phyloP scores from a whole-genome alignment of 2,113 vertebrate species.

The Diadophis punctatus region DNA sequence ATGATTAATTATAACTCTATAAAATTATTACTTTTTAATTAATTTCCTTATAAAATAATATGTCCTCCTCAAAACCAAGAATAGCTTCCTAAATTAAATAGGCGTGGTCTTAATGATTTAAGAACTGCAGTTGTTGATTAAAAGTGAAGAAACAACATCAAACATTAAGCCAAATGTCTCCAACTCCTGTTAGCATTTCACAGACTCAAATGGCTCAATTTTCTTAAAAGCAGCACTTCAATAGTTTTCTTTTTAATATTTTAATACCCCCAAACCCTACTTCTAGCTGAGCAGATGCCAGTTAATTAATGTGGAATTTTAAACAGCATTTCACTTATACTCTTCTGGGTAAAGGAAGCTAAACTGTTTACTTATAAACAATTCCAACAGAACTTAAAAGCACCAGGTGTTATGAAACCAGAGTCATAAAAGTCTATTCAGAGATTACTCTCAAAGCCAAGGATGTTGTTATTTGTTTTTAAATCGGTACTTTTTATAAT shows the following conservation, averaged over 20 bases:
- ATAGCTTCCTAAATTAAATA: not conserved
- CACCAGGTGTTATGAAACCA: not conserved
- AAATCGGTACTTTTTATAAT: not conserved
- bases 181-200: not conserved
- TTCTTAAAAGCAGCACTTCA: not conserved
- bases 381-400: not conserved
- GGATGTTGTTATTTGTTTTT: not conserved
- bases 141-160: not conserved
- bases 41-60: not conserved
- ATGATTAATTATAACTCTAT: not conserved
- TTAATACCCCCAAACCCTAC: not conserved
- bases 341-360: not conserved
- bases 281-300: not conserved
- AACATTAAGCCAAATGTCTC: not conserved
- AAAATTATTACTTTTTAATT: not conserved
- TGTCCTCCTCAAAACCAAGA: not conserved
- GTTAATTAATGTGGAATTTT: not conserved
- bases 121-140: not conserved
- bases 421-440: not conserved
- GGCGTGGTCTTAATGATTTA: not conserved
- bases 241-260: conserved; percentile 1
- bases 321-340: not conserved
- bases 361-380: not conserved
- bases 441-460: not conserved
- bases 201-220: conserved; percentile 17